Evolutionary conservation across 2,113 vertebrate genomes (phyloP), one percentile per base, ranked within the genome.

Genomic region (Jacana jacana): DNA sequence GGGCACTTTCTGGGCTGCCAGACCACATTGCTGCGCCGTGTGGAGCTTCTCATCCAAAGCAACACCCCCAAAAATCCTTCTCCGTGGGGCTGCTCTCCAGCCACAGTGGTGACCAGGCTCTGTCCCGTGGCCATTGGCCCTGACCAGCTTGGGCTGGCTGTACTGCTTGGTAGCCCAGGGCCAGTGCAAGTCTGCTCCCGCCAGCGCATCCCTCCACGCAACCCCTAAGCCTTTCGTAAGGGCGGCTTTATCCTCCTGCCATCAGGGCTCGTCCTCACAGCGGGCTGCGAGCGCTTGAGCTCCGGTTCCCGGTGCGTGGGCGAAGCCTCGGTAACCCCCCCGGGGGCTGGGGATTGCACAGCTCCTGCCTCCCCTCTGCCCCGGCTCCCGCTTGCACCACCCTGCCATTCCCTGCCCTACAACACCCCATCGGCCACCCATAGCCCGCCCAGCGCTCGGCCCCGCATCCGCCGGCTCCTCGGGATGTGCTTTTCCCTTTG

Each of bases 101-200:
- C 23, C 8, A 2, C 6, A n/a, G 0, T 4, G 0, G 7, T 54
- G 55, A 17, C 16, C 1, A n/a, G 5, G 76, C 30, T 86, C 58
- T 33, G 0, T 55, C 23, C 61, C 3, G 2, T 39, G 28, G 31
- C 73, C 5, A 13, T 61, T 52, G 52, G 63, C 81, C 72, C 7
- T 30, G 27, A 11, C 24, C 24, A 9, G 72, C 92, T 78, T 39
- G 35, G 52, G 69, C 86, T 71, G 63, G 27, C 70, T 11, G 0
- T 10, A 55, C 48, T 12, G 83, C 72, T 35, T 35, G 37, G 76
- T 60, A 95, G 57, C 91, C 57, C 35, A 75, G 57, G 77, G 91
- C 91, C 2, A 6, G 96, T 78, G 96, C 95, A 31, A 95, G 96
- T 96, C 81, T 63, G 91, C 92, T 95, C 87, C 94, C 91, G 91